A percentile compares a stretch with the other conserved stretches of the same genome.
phyloP scores from a whole-genome alignment of 1,140 invertebrate genomes.

The Littorina saxatilis region DNA sequence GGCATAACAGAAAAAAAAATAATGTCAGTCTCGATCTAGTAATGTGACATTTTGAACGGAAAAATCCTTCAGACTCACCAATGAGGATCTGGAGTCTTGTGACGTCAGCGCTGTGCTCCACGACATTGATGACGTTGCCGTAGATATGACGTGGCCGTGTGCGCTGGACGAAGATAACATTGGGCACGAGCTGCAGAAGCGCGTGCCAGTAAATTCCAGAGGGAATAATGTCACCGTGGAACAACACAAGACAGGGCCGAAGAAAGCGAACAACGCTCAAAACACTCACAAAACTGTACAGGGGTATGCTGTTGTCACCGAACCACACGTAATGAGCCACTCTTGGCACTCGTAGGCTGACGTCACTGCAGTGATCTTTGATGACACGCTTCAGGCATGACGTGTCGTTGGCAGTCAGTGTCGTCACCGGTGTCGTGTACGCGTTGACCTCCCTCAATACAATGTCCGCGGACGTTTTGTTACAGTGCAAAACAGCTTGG shows the following conservation, averaged over 20 bases:
- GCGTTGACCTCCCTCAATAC: background rate
- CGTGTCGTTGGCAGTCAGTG: background rate
- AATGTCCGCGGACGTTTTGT: background rate
- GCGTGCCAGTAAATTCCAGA: conserved; percentile 46
- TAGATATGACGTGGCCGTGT: conserved; percentile 46
- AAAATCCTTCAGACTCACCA: conserved; percentile 50
- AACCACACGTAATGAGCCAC: conserved; percentile 43
- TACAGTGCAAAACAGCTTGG: background rate
- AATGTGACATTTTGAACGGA: too few relatives aligned
- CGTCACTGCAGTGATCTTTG: conserved; percentile 18
- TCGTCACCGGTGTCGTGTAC: conserved; percentile 23
- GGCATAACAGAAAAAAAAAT: too few relatives aligned
- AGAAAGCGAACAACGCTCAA: conserved; percentile 38
- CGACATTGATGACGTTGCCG: conserved; percentile 41
- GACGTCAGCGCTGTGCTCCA: conserved; percentile 57
- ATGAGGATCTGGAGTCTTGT: conserved; percentile 49
- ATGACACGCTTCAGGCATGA: background rate
- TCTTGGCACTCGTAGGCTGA: conserved; percentile 25
- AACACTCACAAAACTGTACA: conserved; percentile 31
- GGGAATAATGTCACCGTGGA: conserved; percentile 46
- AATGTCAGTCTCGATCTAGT: too few relatives aligned
- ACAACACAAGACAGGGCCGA: conserved; percentile 47
- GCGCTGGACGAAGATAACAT: conserved; percentile 43
- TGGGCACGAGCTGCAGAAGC: conserved; percentile 41
- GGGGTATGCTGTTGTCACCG: background rate